Conservation (phyloP, 2,888 invertebrate genomes). For the Lithodes maja region DNA sequence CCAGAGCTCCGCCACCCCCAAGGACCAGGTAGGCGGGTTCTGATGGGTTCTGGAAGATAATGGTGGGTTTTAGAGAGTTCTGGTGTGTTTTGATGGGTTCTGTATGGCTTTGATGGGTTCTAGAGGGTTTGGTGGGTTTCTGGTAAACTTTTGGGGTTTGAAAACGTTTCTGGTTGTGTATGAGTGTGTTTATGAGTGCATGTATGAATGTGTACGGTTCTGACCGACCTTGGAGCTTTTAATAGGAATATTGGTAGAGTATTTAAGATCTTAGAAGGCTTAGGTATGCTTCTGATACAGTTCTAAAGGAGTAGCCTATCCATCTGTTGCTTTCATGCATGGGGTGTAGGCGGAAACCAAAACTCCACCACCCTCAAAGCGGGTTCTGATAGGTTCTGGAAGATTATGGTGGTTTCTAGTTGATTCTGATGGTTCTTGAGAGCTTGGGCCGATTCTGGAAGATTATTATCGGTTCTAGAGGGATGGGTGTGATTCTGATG, state of each 20-base stretch:
- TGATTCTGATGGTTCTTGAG: not conserved
- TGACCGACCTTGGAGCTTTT: too few species aligned
- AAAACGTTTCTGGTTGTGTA: too few species aligned
- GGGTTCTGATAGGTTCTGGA: not conserved
- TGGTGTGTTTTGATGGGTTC: not conserved
- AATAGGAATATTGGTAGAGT: too few species aligned
- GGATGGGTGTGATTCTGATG: too few species aligned
- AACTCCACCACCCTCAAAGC: too few species aligned
- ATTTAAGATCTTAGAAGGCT: too few species aligned
- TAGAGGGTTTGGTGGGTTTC: not conserved
- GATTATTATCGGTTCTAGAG: not conserved
- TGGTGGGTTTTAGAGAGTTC: not conserved
- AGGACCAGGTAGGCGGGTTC: conserved; percentile 66
- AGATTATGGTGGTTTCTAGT: not conserved
- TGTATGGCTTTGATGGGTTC: not conserved
- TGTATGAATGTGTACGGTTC: too few species aligned
- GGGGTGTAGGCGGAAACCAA: too few species aligned
- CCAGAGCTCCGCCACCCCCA: conserved; percentile 80
- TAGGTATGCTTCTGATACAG: too few species aligned
- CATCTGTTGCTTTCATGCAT: too few species aligned
- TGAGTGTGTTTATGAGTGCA: too few species aligned
- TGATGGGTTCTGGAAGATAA: not conserved
- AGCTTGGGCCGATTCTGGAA: not conserved
- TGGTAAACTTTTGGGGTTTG: not conserved
- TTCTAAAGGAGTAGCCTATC: too few species aligned